phyloP scores from a whole-genome alignment of 2,113 vertebrate species.

The Naja naja region DNA sequence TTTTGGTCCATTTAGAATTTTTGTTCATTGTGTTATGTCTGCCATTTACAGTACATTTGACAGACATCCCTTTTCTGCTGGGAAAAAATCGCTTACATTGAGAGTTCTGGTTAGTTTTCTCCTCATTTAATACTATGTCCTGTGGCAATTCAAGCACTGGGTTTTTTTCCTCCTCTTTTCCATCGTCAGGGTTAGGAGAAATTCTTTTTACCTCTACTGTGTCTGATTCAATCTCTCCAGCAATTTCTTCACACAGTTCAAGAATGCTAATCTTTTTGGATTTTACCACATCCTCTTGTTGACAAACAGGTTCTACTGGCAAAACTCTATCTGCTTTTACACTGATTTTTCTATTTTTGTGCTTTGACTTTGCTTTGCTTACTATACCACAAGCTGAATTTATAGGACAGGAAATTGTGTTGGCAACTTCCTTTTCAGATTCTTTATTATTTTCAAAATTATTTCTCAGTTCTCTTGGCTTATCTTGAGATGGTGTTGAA shows the following conservation, averaged over 20 bases:
- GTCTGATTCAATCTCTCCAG: slow-evolving; percentile 95
- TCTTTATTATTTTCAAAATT: slow-evolving; percentile 33
- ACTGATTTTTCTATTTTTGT: slow-evolving; percentile 53
- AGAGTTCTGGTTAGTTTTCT: slow-evolving; percentile 58
- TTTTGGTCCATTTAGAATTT: slow-evolving; percentile 92
- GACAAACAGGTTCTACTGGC: slow-evolving; percentile 34
- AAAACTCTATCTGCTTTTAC: slow-evolving; percentile 59
- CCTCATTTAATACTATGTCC: slow-evolving; percentile 49
- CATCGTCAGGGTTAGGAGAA: slow-evolving; percentile 44
- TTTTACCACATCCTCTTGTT: slow-evolving; percentile 54
- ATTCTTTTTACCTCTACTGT: slow-evolving; percentile 87
- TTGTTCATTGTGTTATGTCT: slow-evolving; percentile 70
- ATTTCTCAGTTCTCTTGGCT: slow-evolving; percentile 23
- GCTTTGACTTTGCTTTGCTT: slow-evolving; percentile 50
- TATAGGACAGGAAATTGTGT: slow-evolving; percentile 28
- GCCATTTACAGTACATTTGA: slow-evolving; percentile 85
- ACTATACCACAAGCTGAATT: slow-evolving; percentile 51
- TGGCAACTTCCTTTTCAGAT: slow-evolving; percentile 33
- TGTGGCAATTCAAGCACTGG: slow-evolving; percentile 50
- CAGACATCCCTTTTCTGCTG: slow-evolving; percentile 83
- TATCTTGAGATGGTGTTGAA: slow-evolving; percentile 35
- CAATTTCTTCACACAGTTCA: slow-evolving; percentile 95
- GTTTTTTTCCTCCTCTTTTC: slow-evolving; percentile 58
- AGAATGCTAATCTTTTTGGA: slow-evolving; percentile 89
- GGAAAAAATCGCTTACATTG: slow-evolving; percentile 91